Evolutionary conservation across 2,797 vertebrate species (phyloP), one percentile per base, ranked within the genome.

Genomic region (Sciaenops ocellatus): DNA sequence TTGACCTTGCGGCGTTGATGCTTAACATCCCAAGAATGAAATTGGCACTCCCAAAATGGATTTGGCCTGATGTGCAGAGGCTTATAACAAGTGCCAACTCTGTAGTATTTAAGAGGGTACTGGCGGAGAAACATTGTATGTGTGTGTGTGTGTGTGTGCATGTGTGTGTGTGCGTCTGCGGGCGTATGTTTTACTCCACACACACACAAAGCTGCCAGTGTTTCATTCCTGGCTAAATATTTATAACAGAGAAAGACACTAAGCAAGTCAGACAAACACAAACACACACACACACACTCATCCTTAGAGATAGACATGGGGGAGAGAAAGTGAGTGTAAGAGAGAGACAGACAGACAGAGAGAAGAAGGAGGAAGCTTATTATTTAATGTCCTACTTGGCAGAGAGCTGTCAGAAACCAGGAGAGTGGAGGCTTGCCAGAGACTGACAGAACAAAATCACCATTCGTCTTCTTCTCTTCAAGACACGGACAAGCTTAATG

Each of bases 371-470:
- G 76, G 78, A 79, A 85, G 88, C 89, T 92, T 89, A 92, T 90
- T 90, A 91, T 93, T 93, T 92, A 90, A 91, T 91, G 90, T 90
- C 85, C 88, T 88, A 87, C 83, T 92, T 92, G 91, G 89, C 89
- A 91, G 82, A 82, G 75, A 70, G 80, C 84, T 92, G 88, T 90
- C 89, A 92, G 79, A 82, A 84, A 76, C 52, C 69, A 81, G 66
- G 55, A 79, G 65, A 80, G 82, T 57, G 28, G 62, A 83, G 78
- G 60, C 80, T 73, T 86, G 87, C 85, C 89, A 89, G 72, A n/a
- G 78, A 87, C 85, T 86, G 88, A 89, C 88, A 87, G 82, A 87
- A 82, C 79, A 74, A 85, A 92, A 92, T 88, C 84, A 82, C 81
- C 80, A 85, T 87, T 79, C 26, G 30, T 90, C 86, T 67, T 86